Conservation (phyloP, 1,140 invertebrate species). For the Whitmania pigra region DNA sequence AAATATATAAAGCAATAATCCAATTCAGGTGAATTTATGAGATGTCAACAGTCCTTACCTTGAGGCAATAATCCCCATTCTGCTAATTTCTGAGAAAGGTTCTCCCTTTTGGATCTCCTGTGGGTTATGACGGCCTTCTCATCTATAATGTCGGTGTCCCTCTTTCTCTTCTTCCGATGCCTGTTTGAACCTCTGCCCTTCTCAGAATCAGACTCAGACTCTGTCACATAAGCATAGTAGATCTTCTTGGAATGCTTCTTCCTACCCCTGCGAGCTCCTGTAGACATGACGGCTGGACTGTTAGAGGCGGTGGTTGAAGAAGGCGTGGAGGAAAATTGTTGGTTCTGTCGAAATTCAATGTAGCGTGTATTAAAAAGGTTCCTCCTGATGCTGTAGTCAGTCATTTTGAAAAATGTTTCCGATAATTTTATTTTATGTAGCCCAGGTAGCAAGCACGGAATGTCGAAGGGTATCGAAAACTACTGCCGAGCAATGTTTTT, state of each 20-base stretch:
- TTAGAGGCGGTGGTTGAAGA: background rate
- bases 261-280: background rate
- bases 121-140: background rate
- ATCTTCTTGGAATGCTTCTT: background rate
- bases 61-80: conserved; percentile 7
- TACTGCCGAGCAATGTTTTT: no score
- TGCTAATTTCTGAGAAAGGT: background rate
- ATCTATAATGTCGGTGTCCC: background rate
- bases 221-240: conserved; percentile 2
- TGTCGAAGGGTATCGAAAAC: no score
- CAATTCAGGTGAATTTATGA: no score
- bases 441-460: no score
- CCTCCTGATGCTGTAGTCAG: no score
- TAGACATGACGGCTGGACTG: background rate
- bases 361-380: no score
- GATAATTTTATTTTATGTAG: no score
- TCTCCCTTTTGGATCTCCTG: conserved; percentile 9
- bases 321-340: background rate
- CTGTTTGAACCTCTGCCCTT: background rate
- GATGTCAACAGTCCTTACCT: no score
- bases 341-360: no score
- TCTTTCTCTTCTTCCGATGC: background rate
- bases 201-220: background rate
- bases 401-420: no score
- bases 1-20: no score